These are phyloP conservation scores for Thamnophis elegans DNA, from an alignment of 2,797 vertebrate species.

Conservation along the genomic window DNA sequence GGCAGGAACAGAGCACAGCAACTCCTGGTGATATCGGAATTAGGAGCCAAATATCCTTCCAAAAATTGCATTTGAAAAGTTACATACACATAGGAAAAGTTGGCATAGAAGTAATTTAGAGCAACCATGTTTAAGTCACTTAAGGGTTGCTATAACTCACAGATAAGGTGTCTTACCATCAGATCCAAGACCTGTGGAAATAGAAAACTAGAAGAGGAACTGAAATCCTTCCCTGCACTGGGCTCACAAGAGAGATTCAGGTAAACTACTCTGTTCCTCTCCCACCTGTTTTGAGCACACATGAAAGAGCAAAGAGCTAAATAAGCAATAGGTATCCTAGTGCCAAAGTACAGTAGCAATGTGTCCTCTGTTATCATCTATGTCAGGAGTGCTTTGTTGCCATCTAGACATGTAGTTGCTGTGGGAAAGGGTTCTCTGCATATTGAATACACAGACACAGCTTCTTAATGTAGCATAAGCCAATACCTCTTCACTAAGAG, in stretches of 20 bases:
- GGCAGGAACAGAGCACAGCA: background rate
- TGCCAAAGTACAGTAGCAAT: background rate
- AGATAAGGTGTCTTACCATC: background rate
- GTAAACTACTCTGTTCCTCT: background rate
- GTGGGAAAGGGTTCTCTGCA: background rate
- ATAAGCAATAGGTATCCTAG: background rate
- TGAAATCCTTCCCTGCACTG: background rate
- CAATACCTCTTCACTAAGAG: background rate
- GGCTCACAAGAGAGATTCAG: background rate
- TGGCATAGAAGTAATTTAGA: background rate
- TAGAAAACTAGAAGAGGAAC: background rate
- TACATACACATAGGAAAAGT: background rate
- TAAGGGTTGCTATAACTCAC: background rate
- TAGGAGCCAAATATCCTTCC: background rate
- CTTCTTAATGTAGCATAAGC: background rate
- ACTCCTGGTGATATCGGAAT: background rate
- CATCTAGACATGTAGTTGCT: background rate
- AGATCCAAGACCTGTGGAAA: background rate
- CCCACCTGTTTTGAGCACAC: background rate
- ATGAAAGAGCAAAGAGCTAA: background rate
- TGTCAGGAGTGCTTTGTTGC: background rate
- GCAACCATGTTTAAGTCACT: background rate
- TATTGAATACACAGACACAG: background rate
- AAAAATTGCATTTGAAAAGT: background rate
- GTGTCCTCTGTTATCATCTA: background rate